A percentile compares a stretch with the other conserved stretches of the same genome.
phyloP scores from a whole-genome alignment of 2,797 vertebrate genomes.

The Bovichtus diacanthus region DNA sequence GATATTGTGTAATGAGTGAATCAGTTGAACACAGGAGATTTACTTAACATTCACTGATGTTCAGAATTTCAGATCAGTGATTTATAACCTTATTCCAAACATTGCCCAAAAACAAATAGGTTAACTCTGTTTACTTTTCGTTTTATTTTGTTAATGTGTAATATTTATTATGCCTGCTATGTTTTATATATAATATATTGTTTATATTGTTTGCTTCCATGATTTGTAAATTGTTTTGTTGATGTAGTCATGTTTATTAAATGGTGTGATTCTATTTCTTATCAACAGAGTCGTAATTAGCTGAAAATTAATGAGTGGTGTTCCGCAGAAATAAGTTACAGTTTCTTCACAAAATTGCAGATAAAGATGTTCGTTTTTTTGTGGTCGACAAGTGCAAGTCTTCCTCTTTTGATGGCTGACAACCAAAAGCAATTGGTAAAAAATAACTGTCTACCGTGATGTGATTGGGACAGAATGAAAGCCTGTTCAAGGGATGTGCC shows the following conservation, averaged over 20 bases:
- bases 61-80: slow-evolving; percentile 55
- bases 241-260: slow-evolving; percentile 59
- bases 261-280: slow-evolving; percentile 46
- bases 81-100: slow-evolving; percentile 62
- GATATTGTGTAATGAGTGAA: slow-evolving; percentile 50
- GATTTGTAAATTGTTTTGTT: slow-evolving; percentile 74
- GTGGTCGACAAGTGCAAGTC: background rate
- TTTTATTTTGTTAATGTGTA: slow-evolving; percentile 76
- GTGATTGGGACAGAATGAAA: background rate
- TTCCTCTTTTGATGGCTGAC: slow-evolving; percentile 2
- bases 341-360: background rate
- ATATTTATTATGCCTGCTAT: slow-evolving; percentile 88
- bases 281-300: slow-evolving; percentile 40
- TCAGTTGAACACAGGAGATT: slow-evolving; percentile 44
- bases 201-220: slow-evolving; percentile 83
- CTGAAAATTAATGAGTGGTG: slow-evolving; percentile 17
- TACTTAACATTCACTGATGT: slow-evolving; percentile 45
- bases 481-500: background rate
- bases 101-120: slow-evolving; percentile 77
- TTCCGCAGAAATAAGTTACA: background rate
- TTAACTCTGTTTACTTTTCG: slow-evolving; percentile 80
- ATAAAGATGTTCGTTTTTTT: background rate
- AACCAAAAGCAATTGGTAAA: background rate
- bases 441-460: background rate
- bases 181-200: slow-evolving; percentile 85